Percentiles rank a stretch among this genome's conserved stretches.
Evolutionary conservation across 2,113 vertebrate genomes (phyloP).

Genomic region (Anhinga rufa): DNA sequence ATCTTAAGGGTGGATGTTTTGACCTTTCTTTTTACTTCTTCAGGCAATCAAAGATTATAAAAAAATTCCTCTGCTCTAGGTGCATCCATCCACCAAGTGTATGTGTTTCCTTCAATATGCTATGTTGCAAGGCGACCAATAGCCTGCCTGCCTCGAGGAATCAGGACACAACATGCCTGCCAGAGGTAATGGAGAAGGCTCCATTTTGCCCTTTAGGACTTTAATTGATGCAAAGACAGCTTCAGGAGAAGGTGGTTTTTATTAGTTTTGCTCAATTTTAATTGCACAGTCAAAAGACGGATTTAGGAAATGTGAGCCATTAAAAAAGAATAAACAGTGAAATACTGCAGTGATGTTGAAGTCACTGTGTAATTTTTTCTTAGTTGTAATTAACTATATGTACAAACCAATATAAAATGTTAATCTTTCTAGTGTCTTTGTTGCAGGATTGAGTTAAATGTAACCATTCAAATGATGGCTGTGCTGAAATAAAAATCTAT

Average conservation of each 20-base stretch:
- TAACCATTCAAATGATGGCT: not conserved
- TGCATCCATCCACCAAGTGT: not conserved
- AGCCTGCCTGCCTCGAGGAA: not conserved
- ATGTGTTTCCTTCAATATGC: not conserved
- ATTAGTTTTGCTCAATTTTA: not conserved
- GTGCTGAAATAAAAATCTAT: not conserved
- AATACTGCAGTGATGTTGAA: not conserved
- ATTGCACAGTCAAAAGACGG: not conserved
- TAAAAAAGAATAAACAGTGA: not conserved
- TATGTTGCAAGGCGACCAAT: not conserved
- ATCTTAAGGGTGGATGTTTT: not conserved
- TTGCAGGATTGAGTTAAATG: not conserved
- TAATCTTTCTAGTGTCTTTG: not conserved
- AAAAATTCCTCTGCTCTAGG: not conserved
- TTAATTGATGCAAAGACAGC: not conserved
- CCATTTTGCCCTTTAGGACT: not conserved
- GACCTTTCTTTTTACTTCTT: not conserved
- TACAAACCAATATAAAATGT: not conserved
- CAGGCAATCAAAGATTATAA: not conserved
- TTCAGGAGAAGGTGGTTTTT: not conserved
- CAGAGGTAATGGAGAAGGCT: not conserved
- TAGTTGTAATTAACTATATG: not conserved
- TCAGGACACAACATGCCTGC: not conserved
- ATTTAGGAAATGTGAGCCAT: not conserved
- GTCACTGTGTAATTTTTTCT: not conserved